These are phyloP conservation scores for Troides helena DNA, from an alignment of 2,888 invertebrate genomes.

Conservation along the genomic window DNA sequence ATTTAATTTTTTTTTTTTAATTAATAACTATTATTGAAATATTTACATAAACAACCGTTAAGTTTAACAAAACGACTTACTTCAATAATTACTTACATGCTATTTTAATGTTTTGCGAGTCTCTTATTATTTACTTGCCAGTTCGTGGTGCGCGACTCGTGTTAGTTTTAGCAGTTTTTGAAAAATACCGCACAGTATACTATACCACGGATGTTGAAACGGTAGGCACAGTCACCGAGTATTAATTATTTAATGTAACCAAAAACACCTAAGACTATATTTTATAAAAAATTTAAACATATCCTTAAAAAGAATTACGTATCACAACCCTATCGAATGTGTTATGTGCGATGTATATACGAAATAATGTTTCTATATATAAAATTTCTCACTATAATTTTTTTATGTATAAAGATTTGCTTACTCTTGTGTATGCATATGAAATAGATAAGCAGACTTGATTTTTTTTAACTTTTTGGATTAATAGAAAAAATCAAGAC, in stretches of 20 bases:
- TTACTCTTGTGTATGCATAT: too few species aligned
- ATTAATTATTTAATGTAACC: slow-evolving; percentile 5
- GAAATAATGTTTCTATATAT: too few species aligned
- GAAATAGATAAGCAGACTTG: too few species aligned
- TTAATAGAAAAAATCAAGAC: too few species aligned
- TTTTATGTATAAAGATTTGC: too few species aligned
- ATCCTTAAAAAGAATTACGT: too few species aligned
- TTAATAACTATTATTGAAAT: slow-evolving; percentile 7
- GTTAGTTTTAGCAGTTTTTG: slow-evolving; percentile 56
- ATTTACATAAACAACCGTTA: slow-evolving; percentile 24
- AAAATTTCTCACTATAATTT: too few species aligned
- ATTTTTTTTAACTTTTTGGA: too few species aligned
- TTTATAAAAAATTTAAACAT: too few species aligned
- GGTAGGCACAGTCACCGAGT: slow-evolving; percentile 39
- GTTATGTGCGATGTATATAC: too few species aligned
- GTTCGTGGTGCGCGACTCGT: slow-evolving; percentile 47
- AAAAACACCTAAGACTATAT: too few species aligned
- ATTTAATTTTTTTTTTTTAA: background rate
- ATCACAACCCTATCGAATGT: too few species aligned
- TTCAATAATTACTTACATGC: slow-evolving; percentile 16
- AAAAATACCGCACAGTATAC: slow-evolving; percentile 38
- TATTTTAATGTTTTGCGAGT: slow-evolving; percentile 42
- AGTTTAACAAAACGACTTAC: slow-evolving; percentile 11
- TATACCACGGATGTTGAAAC: slow-evolving; percentile 37
- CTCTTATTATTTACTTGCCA: slow-evolving; percentile 53